Conservation (phyloP, 37 sponge, comb jelly and placozoan species). For the Hormiphora californensis region DNA sequence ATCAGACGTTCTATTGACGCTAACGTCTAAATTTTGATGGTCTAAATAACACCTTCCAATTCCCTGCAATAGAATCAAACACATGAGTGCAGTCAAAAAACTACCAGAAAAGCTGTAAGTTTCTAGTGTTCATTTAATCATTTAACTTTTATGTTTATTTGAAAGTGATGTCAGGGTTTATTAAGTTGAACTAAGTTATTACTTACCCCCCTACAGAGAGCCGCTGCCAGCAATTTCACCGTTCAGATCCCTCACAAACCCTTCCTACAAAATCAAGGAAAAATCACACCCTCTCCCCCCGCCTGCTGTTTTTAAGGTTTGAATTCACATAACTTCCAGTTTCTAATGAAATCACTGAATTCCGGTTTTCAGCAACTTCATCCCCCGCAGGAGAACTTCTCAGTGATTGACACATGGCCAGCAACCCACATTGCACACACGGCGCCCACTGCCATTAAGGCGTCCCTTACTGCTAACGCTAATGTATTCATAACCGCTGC, state of each 20-base stretch:
- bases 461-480: constrained; percentile 3
- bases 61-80: no score
- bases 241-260: constrained; percentile 8
- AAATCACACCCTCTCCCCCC: constrained; percentile 21
- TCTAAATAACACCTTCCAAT: no score
- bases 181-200: no score
- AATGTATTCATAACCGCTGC: constrained; percentile 37
- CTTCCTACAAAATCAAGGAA: background rate
- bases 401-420: constrained; percentile 33
- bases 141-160: no score
- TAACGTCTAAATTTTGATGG: no score
- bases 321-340: background rate
- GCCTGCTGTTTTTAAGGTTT: background rate
- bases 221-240: constrained; percentile 28
- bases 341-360: background rate
- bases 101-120: constrained; percentile 3
- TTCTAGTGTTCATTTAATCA: background rate
- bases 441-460: background rate
- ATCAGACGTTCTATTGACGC: no score
- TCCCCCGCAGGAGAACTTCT: background rate
- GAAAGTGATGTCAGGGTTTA: no score
- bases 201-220: no score
- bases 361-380: background rate
- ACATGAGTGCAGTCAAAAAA: background rate
- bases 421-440: constrained; percentile 24